Evolutionary conservation across 2,888 invertebrate genomes (phyloP).

Genomic region (Diachrysia chrysitis): DNA sequence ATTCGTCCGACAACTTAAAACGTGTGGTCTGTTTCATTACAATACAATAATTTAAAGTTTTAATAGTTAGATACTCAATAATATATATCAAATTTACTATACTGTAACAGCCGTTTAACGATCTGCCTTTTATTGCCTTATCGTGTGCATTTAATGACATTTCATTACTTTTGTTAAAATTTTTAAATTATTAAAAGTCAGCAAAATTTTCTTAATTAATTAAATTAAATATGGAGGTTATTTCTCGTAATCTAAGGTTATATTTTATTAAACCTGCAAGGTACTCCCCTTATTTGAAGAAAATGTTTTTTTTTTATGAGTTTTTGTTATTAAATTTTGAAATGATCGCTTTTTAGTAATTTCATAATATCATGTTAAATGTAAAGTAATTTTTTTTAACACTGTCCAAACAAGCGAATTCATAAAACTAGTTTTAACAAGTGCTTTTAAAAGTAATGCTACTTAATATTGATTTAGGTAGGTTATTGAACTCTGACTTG

Average conservation of each 20-base stretch:
- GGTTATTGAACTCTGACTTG: too few relatives aligned
- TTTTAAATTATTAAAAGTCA: neutral
- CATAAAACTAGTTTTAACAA: too few relatives aligned
- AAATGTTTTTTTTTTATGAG: neutral
- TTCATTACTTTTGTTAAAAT: neutral
- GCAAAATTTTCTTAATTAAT: neutral
- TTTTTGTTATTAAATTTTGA: neutral
- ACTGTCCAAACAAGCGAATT: too few relatives aligned
- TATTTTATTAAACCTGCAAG: neutral
- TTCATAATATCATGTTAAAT: neutral
- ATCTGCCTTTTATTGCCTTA: neutral
- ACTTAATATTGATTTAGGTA: too few relatives aligned
- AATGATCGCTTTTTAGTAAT: neutral
- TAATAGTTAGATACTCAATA: neutral
- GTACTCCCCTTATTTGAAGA: neutral
- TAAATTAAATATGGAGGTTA: neutral
- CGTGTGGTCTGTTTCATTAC: neutral
- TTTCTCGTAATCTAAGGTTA: neutral
- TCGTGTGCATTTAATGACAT: neutral
- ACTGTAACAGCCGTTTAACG: neutral
- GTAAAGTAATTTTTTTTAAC: too few relatives aligned
- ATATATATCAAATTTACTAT: neutral
- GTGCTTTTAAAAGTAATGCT: too few relatives aligned
- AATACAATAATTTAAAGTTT: neutral
- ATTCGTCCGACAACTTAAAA: neutral